Evolutionary conservation across 2,888 invertebrate genomes (phyloP), one percentile per base, ranked within the genome.

Genomic region (Lycophotia porphyrea): DNA sequence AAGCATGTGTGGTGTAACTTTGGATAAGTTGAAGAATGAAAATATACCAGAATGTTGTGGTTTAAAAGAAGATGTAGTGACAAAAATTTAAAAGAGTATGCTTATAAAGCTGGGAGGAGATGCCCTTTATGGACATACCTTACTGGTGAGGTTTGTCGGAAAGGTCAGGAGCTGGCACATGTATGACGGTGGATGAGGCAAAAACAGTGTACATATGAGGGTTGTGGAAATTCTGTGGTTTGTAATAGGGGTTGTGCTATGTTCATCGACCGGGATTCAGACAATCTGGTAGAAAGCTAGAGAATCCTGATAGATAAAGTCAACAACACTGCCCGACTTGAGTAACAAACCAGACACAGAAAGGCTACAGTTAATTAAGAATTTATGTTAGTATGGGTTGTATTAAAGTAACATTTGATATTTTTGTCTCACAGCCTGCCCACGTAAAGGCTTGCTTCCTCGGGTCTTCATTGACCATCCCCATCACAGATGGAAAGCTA

Each of bases 401-500:
- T 42, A 65, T 63, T 34, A 36, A 66, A 34, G 11, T 68, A 74
- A 68, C 67, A 11, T 64, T 55, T 21, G 24, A 47, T 71, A 31
- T 71, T 81, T 61, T 85, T 85, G 84, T 84, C 81, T 71, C 96
- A 76, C 96, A 99, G 99, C 99, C 99, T 76, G 99, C 99, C 87
- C 99, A 99, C 94, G 99, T 99, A 90, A 99, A 99, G 96, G 99
- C 99, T 83, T 99, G 99, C 95, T 99, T 99, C 96, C 97, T 99
- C 92, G 99, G 99, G 90, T 99, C 99, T 87, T 99, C 99, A 88
- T 97, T 99, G 93, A 99, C 99, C 91, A 98, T 99, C 94, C 99
- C 99, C 87, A 99, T 99, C 93, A 99, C 99, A 88, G 99, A 99
- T 92, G 99, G 99, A 90, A 98, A 99, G 96, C 97, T 99, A 92